Evolutionary conservation across 1,140 invertebrate genomes (phyloP), one percentile per base, ranked within the genome.

Genomic region (Lethocerus indicus): DNA sequence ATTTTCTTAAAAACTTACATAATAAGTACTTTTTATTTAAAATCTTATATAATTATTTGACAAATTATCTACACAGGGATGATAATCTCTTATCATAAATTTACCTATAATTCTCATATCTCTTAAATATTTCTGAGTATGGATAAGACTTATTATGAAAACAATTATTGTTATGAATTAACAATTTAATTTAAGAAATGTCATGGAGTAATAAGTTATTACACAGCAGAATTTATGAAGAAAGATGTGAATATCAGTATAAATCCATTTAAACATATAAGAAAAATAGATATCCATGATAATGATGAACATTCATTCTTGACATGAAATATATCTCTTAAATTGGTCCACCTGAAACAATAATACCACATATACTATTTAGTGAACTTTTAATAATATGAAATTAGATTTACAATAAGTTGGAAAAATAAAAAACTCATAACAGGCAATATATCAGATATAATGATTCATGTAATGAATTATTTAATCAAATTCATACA

Each of bases 291-390:
- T 18, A 76, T 70, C 75, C 77, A 79, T 49, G 74, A 74, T 54
- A 81, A 68, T 5, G 75, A 76, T 42, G 77, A 79, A 48, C 76
- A 69, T 54, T 71, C 71, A 58, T 76, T 79, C 47, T 64, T 68
- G 57, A 74, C 73, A 59, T 74, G 67, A 43, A 74, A 63, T 29
- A 72, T 61, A 59, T 75, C 71, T 56, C 61, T 66, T 23, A 75
- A 46, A 67, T 71, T 74, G 54, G 60, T 65, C 57, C 59, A 69
- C 25, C 63, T 66, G 54, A 63, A 69, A 54, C 68, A 73, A 39
- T 3, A 61, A 59, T 50, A 39, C 43, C 16, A 48, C 20, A 18
- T 16, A 3, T 36, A 3, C 20, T 16, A 7, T 7, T 3, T 36
- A 42, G 9, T 21, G 4, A 6, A 42, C 9, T 42, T 12, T 9